Percentiles rank a stretch among this genome's conserved stretches.
Conservation (phyloP, 2,797 vertebrate genomes). For the Nyctalus aviator region DNA sequence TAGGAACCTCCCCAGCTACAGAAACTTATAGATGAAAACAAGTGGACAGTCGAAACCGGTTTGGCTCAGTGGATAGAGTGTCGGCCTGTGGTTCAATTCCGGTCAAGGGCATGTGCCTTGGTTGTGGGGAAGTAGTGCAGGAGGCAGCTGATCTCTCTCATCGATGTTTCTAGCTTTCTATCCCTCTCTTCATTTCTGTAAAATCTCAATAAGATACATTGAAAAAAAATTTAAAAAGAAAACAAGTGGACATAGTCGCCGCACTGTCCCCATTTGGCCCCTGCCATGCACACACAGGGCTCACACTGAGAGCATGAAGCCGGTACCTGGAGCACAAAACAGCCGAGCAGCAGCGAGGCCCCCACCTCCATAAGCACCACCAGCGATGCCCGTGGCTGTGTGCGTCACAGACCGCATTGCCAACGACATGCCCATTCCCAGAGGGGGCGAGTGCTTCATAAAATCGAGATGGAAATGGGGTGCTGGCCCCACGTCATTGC, state of each 20-base stretch:
- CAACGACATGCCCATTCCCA: background rate
- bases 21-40: conserved; percentile 26
- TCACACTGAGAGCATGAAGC: background rate
- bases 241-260: background rate
- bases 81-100: too few species aligned
- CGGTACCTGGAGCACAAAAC: background rate
- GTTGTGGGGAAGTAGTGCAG: too few species aligned
- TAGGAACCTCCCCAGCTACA: conserved; percentile 72
- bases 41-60: background rate
- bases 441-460: background rate
- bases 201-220: too few species aligned
- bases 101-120: too few species aligned
- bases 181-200: too few species aligned
- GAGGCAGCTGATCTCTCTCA: too few species aligned
- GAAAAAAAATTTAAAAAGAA: background rate
- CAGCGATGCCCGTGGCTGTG: background rate
- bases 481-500: background rate
- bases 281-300: too few species aligned
- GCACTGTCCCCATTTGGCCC: too few species aligned
- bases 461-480: background rate
- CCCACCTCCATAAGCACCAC: accelerated
- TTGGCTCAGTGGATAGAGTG: too few species aligned
- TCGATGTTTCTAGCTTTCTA: too few species aligned
- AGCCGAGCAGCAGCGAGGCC: background rate
- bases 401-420: background rate